phyloP scores from a whole-genome alignment of 2,113 vertebrate genomes.

The Sylvietta virens region DNA sequence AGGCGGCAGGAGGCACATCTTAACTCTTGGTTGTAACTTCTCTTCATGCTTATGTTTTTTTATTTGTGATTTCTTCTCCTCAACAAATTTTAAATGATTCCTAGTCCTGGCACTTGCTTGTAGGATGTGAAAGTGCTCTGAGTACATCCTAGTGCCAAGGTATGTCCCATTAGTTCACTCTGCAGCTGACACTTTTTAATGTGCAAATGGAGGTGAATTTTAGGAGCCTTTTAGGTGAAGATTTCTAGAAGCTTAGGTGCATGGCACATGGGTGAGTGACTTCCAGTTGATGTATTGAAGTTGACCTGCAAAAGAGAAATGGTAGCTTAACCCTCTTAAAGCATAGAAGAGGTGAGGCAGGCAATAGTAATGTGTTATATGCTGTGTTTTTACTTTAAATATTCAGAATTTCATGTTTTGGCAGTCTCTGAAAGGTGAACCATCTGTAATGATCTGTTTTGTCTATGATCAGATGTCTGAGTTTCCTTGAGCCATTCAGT shows the following conservation, averaged over 20 bases:
- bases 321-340: not conserved
- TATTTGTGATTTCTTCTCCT: constrained; percentile 33
- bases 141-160: constrained; percentile 15
- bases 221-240: constrained; percentile 53
- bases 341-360: not conserved
- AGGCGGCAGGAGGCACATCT: constrained; percentile 10
- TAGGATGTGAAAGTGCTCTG: constrained; percentile 14
- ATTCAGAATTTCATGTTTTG: not conserved
- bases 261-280: constrained; percentile 57
- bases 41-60: not conserved
- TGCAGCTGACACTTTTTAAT: not conserved
- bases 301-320: constrained; percentile 64
- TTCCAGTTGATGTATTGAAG: constrained; percentile 48
- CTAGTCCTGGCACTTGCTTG: constrained; percentile 4
- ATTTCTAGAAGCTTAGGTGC: constrained; percentile 74
- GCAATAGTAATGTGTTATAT: not conserved
- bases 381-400: not conserved
- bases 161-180: not conserved
- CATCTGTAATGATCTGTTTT: fast-evolving
- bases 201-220: constrained; percentile 30
- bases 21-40: constrained; percentile 5
- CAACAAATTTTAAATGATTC: constrained; percentile 12
- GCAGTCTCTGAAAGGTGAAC: not conserved
- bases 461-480: not conserved
- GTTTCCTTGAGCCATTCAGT: not conserved